Base-by-base conservation (phyloP, 2,113 vertebrate genomes). In the Dendropsophus ebraccatus region DNA sequence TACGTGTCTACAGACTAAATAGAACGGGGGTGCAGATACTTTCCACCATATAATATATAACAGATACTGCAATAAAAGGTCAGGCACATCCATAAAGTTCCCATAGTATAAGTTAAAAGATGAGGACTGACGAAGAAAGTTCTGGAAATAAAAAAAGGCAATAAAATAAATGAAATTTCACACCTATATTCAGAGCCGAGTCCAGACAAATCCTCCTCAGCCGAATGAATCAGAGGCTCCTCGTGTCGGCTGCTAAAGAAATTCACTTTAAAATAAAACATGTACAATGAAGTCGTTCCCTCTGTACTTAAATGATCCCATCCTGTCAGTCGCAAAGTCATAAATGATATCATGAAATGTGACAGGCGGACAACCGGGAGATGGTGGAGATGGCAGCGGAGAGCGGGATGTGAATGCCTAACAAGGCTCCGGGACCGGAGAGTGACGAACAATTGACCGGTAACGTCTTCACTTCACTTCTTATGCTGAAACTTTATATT, bases 231-330 rank as follows among this genome's bases (percentile, higher is more conserved):
- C 41, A 47, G 28, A 52, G n/a, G 13, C 30, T 76, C 73, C 41
- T 0, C n/a, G 17, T 32, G 13, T 52, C 19, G 17, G 2, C 28
- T 32, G 75, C 50, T 54, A 56, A 50, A 77, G 49, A 54, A 77
- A 77, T 54, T 77, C 28, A 77, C 25, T 62, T 8, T 81, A 65
- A 81, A 81, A 81, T 81, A 81, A 67, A 65, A 81, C 45, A 47
- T 47, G 41, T 81, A 28, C 41, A 30, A 67, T 45, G n/a, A 65
- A 67, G n/a, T 28, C 14, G 16, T 28, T 82, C 45, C 35, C n/a
- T 28, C 41, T 70, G 67, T 30, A 30, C 41, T 50, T 32, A 70
- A 70, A 52, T 28, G 47, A 35, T 50, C 17, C 25, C 25, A 11
- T 30, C 47, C 81, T 52, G 81, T 70, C 80, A 70, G 58, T 11